These are phyloP conservation scores for Microctenopoma stevenorrisi DNA, from an alignment of 2,797 vertebrate genomes.

Conservation along the genomic window DNA sequence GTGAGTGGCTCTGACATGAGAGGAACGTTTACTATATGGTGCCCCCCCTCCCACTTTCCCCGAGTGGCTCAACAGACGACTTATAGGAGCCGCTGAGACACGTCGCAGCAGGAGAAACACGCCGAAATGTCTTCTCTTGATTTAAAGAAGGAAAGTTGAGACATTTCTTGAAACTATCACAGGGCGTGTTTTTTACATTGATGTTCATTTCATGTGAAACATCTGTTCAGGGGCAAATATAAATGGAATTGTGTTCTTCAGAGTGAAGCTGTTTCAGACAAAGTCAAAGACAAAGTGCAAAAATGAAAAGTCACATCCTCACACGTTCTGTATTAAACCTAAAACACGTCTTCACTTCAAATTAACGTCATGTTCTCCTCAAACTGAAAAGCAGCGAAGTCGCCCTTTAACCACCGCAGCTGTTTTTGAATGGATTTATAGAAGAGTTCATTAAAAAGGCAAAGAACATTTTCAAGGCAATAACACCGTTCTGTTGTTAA, in stretches of 20 bases:
- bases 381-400: too few relatives aligned
- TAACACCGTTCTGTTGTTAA: background rate
- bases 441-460: background rate
- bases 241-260: too few relatives aligned
- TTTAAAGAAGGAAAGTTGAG: background rate
- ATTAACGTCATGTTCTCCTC: too few relatives aligned
- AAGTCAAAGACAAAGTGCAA: too few relatives aligned
- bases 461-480: background rate
- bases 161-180: background rate
- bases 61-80: background rate
- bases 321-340: too few relatives aligned
- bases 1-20: too few relatives aligned
- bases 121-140: background rate
- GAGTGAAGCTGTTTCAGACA: background rate
- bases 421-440: background rate
- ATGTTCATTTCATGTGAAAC: background rate
- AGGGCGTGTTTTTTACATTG: background rate
- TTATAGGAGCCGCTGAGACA: background rate
- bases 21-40: background rate
- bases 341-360: too few relatives aligned
- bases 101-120: background rate
- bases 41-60: too few relatives aligned
- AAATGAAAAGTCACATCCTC: too few relatives aligned
- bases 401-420: too few relatives aligned
- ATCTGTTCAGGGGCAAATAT: background rate